phyloP scores from a whole-genome alignment of 53 echinoderm and acorn worm species.

The Patiria pectinifera region DNA sequence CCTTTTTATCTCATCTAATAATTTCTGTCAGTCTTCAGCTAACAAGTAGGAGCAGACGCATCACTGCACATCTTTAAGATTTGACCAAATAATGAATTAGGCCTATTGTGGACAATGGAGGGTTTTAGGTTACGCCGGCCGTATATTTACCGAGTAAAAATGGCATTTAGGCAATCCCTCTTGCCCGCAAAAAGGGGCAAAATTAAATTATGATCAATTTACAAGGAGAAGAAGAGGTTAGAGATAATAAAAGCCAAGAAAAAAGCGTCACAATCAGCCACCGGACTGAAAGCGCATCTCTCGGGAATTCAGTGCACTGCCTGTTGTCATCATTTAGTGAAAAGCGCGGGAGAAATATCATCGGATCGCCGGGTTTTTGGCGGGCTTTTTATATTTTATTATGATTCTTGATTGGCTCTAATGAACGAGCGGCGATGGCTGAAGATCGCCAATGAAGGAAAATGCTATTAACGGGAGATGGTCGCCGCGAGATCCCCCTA shows the following conservation, averaged over 20 bases:
- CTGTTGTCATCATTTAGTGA: slow-evolving; percentile 24
- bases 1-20: too few species aligned
- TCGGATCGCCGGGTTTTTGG: slow-evolving; percentile 24
- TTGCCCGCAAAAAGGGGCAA: not conserved
- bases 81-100: not conserved
- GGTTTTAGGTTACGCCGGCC: slow-evolving; percentile 5
- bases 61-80: not conserved
- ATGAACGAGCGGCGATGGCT: slow-evolving; percentile 34
- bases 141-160: slow-evolving; percentile 43
- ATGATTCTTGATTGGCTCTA: slow-evolving; percentile 18
- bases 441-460: slow-evolving; percentile 19
- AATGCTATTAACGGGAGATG: slow-evolving; percentile 27
- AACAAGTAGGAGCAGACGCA: not conserved
- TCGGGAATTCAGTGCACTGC: slow-evolving; percentile 5
- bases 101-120: slow-evolving; percentile 18
- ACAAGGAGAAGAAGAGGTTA: slow-evolving; percentile 30
- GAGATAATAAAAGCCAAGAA: not conserved
- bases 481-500: not conserved
- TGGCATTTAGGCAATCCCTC: slow-evolving; percentile 40
- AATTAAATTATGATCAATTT: slow-evolving; percentile 64
- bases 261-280: not conserved
- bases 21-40: not conserved
- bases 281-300: slow-evolving; percentile 5
- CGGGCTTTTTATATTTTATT: not conserved
- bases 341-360: slow-evolving; percentile 25